Evolutionary conservation across 2,113 vertebrate genomes (phyloP), one percentile per base, ranked within the genome.

Genomic region (Phainopepla nitens): DNA sequence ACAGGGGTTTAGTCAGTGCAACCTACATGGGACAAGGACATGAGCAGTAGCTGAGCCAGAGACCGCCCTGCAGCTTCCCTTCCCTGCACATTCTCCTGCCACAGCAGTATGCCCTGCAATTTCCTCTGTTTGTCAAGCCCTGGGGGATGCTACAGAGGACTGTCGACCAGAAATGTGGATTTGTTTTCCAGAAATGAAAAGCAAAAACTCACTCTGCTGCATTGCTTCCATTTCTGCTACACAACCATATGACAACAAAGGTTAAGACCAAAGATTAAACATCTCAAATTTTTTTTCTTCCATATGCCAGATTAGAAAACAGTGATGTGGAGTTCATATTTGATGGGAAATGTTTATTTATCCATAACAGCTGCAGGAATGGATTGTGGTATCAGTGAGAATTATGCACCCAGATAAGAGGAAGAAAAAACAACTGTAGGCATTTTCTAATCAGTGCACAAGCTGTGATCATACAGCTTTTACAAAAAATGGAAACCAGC

Each of bases 111-210:
- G 78, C 50, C 84, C 89, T 76, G 35, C 50, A 65, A 90, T 96
- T 91, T 96, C 87, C 88, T 89, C 45, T 90, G 51, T 69, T 82
- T 94, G 60, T 75, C 53, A 93, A 51, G 64, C 60, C 76, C 76
- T 45, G 20, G 24, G 69, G 86, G 49, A 71, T 78, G 62, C 54
- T 82, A 27, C 71, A 85, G 70, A 92, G 45, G 36, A 35, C 58
- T 85, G 49, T 35, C 1, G 7, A 86, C 28, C 75, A 90, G 72
- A 93, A 93, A 66, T 13, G 9, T 31, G 28, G 11, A 10, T 0
- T 3, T 47, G 2, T 54, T 94, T 88, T 77, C 68, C 88, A 91
- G 49, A 86, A 94, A 91, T 33, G 11, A 35, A 29, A 92, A 72
- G 42, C 36, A 69, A 53, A 83, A 68, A 54, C 28, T 69, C 64